Evolutionary conservation across 1,140 invertebrate genomes (phyloP).

Genomic region (Listronotus oregonensis): DNA sequence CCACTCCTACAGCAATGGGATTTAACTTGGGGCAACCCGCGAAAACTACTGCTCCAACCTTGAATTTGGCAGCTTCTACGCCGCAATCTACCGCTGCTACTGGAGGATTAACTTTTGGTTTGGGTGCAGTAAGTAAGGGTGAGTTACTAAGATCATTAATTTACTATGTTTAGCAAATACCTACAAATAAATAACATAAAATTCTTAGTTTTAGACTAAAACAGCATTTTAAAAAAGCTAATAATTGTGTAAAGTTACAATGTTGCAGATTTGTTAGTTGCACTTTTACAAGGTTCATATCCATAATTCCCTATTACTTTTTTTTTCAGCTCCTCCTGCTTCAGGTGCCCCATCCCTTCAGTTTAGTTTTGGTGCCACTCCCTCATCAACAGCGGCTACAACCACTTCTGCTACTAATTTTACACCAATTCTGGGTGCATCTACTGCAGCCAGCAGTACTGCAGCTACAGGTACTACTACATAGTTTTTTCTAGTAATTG

Average conservation of each 20-base stretch:
- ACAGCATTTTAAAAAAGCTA: no score
- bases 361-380: conserved; percentile 42
- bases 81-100: background rate
- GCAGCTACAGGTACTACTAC: background rate
- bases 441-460: conserved; percentile 24
- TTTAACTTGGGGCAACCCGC: background rate
- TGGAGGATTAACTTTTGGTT: background rate
- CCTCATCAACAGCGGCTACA: conserved; percentile 32
- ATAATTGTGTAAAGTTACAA: no score
- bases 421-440: conserved; percentile 14
- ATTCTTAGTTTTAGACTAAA: no score
- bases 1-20: background rate
- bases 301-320: background rate
- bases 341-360: conserved; percentile 6
- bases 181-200: no score
- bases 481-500: no score
- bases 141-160: background rate
- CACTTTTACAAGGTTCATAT: no score
- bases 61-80: background rate
- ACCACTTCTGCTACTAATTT: conserved; percentile 9
- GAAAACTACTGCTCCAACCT: background rate
- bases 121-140: background rate
- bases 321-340: background rate
- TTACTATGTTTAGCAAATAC: no score
- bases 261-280: no score